Base-by-base conservation (phyloP, 2,797 vertebrate species). In the Eospalax fontanierii region DNA sequence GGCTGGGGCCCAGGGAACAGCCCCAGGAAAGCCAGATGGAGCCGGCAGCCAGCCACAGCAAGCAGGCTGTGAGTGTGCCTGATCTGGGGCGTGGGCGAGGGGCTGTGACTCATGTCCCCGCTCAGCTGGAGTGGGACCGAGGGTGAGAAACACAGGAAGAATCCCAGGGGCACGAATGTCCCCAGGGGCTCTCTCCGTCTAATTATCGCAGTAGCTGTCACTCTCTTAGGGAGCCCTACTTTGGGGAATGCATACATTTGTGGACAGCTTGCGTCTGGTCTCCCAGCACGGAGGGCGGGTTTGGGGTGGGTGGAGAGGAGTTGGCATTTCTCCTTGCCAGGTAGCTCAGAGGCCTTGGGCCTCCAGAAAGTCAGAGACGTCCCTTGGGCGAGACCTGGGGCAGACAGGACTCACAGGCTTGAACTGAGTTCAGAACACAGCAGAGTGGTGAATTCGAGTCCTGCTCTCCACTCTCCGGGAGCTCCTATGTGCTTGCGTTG, bases 181-280 rank as follows among this genome's bases (percentile, higher is more conserved):
- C 86, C 63, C 2, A 6, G 54, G 1, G 46, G 8, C 35, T 0
- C 73, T 19, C n/a, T 88, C 22, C 24, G 50, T 35, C n/a, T 78
- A 90, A 94, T 90, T 28, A 90, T 82, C 14, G 38, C 0, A n/a
- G 82, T 74, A 4, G 15, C 11, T 79, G 0, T 28, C 4, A 6
- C 38, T 33, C 59, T 59, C n/a, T 65, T 12, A 0, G 0, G 4
- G 16, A 33, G 46, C 63, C 71, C 66, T 33, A 7, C 76, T 43
- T 30, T 4, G 30, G n/a, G 65, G 90, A 50, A 6, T 7, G 50
- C 0, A 16, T 14, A 40, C 19, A 0, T 16, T n/a, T 0, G 18
- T 19, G 81, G 66, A 85, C 43, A 12, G 24, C 61, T 38, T 18
- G 66, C 11, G 40, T 38, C 90, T 87, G 89, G 26, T 66, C 81